Evolutionary conservation across 2,888 invertebrate species (phyloP).

Genomic region (Notodonta ziczac): DNA sequence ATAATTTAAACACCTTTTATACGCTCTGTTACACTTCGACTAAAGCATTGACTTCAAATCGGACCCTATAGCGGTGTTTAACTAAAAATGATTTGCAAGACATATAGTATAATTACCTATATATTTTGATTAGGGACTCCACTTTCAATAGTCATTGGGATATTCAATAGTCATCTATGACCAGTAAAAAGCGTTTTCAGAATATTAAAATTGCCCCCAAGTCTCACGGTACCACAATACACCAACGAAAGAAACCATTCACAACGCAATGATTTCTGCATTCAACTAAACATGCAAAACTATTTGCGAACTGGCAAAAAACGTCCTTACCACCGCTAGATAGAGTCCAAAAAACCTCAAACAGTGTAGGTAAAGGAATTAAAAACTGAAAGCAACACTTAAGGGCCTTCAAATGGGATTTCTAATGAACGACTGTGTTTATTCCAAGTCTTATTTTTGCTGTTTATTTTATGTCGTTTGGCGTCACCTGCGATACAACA

Average conservation of each 20-base stretch:
- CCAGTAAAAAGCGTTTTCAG: background rate
- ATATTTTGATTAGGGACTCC: no score
- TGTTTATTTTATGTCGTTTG: constrained; percentile 22
- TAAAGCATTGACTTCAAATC: no score
- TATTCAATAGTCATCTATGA: background rate
- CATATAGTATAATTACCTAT: no score
- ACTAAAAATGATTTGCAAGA: no score
- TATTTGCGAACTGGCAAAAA: constrained; percentile 24
- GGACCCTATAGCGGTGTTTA: no score
- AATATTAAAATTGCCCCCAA: background rate
- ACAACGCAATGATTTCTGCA: constrained; percentile 45
- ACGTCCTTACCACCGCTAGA: constrained; percentile 16
- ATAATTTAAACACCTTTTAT: background rate
- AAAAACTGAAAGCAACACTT: constrained; percentile 31
- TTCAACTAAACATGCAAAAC: constrained; percentile 34
- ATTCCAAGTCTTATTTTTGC: constrained; percentile 9
- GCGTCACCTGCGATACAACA: constrained; percentile 1
- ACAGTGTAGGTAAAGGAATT: constrained; percentile 33
- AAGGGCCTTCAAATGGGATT: constrained; percentile 24
- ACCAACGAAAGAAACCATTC: constrained; percentile 43
- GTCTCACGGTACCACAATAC: constrained; percentile 35
- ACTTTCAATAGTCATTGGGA: no score
- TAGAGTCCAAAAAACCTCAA: constrained; percentile 25
- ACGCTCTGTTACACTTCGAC: no score
- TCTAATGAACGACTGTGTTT: constrained; percentile 40